Percentiles rank a stretch among this genome's conserved stretches.
Conservation (phyloP, 2,113 vertebrate genomes). For the Chloroceryle aenea region DNA sequence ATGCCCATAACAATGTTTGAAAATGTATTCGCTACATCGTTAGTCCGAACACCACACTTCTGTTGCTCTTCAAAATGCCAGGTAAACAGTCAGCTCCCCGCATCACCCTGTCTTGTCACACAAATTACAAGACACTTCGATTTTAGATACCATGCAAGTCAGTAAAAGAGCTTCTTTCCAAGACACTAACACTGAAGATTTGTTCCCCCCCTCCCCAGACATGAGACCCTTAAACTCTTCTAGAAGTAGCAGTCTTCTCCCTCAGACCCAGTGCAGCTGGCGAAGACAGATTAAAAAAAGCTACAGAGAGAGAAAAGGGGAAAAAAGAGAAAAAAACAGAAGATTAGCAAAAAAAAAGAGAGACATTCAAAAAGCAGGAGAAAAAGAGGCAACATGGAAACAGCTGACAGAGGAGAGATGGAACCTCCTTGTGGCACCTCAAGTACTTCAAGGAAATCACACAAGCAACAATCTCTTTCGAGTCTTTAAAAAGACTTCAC, state of each 20-base stretch:
- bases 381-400: conserved; percentile 4
- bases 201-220: conserved; percentile 66
- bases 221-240: conserved; percentile 86
- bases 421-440: background rate
- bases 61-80: conserved; percentile 44
- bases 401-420: conserved; percentile 26
- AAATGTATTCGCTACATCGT: conserved; percentile 47
- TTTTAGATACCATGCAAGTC: conserved; percentile 78
- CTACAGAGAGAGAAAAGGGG: conserved; percentile 83
- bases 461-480: background rate
- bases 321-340: conserved; percentile 64
- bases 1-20: conserved; percentile 21
- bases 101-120: conserved; percentile 64
- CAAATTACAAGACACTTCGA: conserved; percentile 71
- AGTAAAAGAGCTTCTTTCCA: conserved; percentile 74
- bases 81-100: background rate
- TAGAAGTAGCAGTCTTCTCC: conserved; percentile 92
- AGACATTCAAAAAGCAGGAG: conserved; percentile 61
- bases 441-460: conserved; percentile 38
- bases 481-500: background rate
- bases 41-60: conserved; percentile 46
- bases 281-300: conserved; percentile 98
- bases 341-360: conserved; percentile 73
- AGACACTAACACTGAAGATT: conserved; percentile 72
- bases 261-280: conserved; percentile 86